Base-by-base conservation (phyloP, 2,888 invertebrate genomes). In the Noctua janthe region DNA sequence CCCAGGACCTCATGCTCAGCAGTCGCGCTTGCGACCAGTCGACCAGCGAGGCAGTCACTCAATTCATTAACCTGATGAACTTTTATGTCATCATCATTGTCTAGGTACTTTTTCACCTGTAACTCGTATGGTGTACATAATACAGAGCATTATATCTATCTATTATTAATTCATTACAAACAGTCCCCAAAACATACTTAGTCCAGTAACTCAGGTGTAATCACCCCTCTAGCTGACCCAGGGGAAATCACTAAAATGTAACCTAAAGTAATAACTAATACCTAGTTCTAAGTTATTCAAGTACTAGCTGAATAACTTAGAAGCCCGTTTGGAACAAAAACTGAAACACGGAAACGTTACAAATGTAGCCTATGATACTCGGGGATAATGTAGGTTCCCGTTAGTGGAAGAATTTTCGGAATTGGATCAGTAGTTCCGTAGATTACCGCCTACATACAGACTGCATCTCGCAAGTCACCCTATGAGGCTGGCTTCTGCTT, bases 171-270 rank as follows among this genome's bases (percentile, higher is more conserved):
- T 62, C 29, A 29, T 62, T 62, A 62, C 15, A 15, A 29, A 15
- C 6, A 29, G 62, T 62, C 62, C 59, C 62, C 6, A 15, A 62
- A 62, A 62, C 29, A 62, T 62, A 54, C 20, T 23, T 71, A 15
- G 15, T 49, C 35, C 51, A 10, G 20, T 54, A 2, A 64, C 47
- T 15, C 17, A 5, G 23, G n/a, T 20, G 13, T 76, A 35, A 20
- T 13, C 1, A 23, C 54, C 23, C n/a, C 1, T 17, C 11, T 23
- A 8, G 0, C n/a, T 69, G 59, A 51, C 69, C 43, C 69, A 20
- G 1, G 59, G 74, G 69, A 81, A 69, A 80, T 74, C 51, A 62
- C 35, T 43, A 43, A 69, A 59, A 74, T 74, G 35, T 47, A 69
- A 43, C 43, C 35, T 51, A 79, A 39, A 39, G 39, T 2, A 54